phyloP scores from a whole-genome alignment of 2,797 vertebrate species.

The Anisognathus igniventris region DNA sequence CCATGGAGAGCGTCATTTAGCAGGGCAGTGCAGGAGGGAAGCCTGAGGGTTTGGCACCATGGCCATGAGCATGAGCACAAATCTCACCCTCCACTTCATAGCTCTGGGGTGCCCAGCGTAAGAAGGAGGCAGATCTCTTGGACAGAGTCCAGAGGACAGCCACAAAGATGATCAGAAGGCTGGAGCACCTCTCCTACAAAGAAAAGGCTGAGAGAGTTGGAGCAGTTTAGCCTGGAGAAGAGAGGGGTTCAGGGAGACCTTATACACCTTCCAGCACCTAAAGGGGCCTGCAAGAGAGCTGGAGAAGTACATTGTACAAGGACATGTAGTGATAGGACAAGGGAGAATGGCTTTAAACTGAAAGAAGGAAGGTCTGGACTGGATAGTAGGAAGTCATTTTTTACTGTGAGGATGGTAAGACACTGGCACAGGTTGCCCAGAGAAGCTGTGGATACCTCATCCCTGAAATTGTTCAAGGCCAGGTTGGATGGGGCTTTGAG shows the following conservation, averaged over 20 bases:
- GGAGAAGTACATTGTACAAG: background rate
- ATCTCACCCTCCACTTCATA: background rate
- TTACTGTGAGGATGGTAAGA: background rate
- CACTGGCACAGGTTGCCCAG: background rate
- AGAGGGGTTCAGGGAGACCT: background rate
- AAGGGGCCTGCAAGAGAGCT: background rate
- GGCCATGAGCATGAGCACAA: fast-evolving
- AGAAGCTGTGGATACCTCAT: background rate
- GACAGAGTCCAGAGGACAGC: background rate
- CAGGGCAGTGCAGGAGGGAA: fast-evolving
- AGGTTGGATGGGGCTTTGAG: background rate
- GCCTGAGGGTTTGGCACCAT: fast-evolving
- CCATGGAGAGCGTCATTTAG: fast-evolving
- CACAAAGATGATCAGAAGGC: background rate
- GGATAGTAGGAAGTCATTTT: background rate
- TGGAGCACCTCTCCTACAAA: background rate
- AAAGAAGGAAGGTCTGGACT: background rate
- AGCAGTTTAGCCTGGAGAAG: background rate
- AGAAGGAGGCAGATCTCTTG: background rate
- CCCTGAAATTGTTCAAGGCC: background rate
- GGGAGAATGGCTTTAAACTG: background rate
- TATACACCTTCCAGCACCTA: background rate
- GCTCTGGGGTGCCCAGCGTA: too few relatives aligned
- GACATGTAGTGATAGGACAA: background rate
- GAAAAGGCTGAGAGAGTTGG: background rate